Conservation (phyloP, 2,113 vertebrate species). For the Notarius lentiginosus region DNA sequence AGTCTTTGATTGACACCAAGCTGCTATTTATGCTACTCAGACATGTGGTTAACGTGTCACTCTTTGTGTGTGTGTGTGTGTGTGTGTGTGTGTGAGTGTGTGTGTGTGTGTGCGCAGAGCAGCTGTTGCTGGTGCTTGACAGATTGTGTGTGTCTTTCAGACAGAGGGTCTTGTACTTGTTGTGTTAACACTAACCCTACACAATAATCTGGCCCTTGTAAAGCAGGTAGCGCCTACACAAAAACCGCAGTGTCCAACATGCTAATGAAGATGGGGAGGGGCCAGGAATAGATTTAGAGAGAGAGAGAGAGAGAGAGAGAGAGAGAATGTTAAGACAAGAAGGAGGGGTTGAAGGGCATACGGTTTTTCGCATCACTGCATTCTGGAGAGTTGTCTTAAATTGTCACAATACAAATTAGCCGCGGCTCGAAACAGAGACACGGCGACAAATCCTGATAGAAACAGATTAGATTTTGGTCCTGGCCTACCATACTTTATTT, state of each 20-base stretch:
- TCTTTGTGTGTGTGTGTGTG: slow-evolving; percentile 35
- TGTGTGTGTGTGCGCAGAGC: slow-evolving; percentile 63
- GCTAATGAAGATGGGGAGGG: slow-evolving; percentile 76
- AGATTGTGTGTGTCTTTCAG: slow-evolving; percentile 80
- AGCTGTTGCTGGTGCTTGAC: slow-evolving; percentile 80
- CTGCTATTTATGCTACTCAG: slow-evolving; percentile 32
- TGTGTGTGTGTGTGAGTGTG: slow-evolving; percentile 39
- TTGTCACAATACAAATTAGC: slow-evolving; percentile 92
- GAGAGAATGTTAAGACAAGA: slow-evolving; percentile 50
- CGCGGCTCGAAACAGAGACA: slow-evolving; percentile 71
- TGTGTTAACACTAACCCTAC: slow-evolving; percentile 79
- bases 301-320: slow-evolving; percentile 44
- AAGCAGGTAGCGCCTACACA: slow-evolving; percentile 85
- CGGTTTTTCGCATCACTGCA: slow-evolving; percentile 76
- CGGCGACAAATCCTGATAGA: slow-evolving; percentile 75
- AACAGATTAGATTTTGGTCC: slow-evolving; percentile 81
- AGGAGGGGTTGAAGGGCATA: slow-evolving; percentile 58
- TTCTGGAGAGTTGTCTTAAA: slow-evolving; percentile 83
- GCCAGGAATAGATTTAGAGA: slow-evolving; percentile 79
- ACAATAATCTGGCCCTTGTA: slow-evolving; percentile 89
- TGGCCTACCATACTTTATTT: slow-evolving; percentile 81
- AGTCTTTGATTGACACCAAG: slow-evolving; percentile 28
- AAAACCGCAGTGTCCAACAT: slow-evolving; percentile 82
- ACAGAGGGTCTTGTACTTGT: slow-evolving; percentile 78
- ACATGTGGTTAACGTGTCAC: slow-evolving; percentile 43